These are phyloP conservation scores for Leptinotarsa tumamoca DNA, from an alignment of 2,888 invertebrate genomes.

Conservation along the genomic window DNA sequence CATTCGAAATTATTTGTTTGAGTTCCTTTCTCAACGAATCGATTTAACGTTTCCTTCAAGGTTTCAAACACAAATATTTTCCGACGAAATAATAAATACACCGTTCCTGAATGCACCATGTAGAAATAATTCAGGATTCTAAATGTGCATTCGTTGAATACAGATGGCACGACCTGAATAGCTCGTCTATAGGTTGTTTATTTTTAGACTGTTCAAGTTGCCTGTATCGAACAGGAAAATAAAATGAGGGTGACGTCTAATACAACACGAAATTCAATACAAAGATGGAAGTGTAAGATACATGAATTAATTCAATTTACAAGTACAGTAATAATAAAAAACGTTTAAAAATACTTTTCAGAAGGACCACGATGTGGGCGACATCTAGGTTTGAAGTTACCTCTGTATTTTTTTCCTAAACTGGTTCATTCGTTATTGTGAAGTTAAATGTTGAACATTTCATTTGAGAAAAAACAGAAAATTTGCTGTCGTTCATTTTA, in stretches of 20 bases:
- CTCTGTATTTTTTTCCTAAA: no score
- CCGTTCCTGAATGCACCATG: not conserved
- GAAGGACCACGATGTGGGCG: no score
- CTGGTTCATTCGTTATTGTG: no score
- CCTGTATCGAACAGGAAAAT: not conserved
- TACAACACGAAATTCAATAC: not conserved
- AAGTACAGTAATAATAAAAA: not conserved
- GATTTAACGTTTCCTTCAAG: conserved; percentile 14
- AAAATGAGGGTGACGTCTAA: not conserved
- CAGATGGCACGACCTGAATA: conserved; percentile 18
- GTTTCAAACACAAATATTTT: conserved; percentile 6
- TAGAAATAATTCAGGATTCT: conserved; percentile 16
- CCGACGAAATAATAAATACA: conserved; percentile 9
- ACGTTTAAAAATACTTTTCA: no score
- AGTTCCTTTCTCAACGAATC: conserved; percentile 14
- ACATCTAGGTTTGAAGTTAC: no score
- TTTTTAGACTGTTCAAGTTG: not conserved
- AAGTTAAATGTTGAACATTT: no score
- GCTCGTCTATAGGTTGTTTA: conserved; percentile 13
- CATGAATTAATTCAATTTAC: not conserved
- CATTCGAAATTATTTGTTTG: conserved; percentile 15
- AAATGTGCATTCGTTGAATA: conserved; percentile 13
- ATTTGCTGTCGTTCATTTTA: no score
- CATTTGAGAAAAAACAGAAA: no score
- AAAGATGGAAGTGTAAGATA: not conserved